A percentile compares a stretch with the other conserved stretches of the same genome.
Evolutionary conservation across 1,140 invertebrate species (phyloP).

Genomic region (Drosophila equinoxialis): DNA sequence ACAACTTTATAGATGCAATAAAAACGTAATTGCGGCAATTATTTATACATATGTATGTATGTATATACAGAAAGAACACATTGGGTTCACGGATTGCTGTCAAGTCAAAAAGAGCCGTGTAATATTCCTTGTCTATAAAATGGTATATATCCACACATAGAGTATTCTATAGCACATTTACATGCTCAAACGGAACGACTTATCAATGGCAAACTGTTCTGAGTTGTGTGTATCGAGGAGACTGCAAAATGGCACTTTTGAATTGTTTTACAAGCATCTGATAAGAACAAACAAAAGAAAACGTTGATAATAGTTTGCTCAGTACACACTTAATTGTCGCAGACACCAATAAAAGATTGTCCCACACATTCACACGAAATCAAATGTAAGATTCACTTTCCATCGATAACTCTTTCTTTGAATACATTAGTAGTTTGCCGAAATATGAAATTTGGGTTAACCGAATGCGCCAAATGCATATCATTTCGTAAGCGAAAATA

Average conservation of each 20-base stretch:
- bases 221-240: not conserved
- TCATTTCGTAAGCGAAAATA: slow-evolving; percentile 18
- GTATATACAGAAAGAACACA: too few relatives aligned
- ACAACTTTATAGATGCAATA: too few relatives aligned
- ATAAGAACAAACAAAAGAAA: slow-evolving; percentile 1
- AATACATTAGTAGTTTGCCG: slow-evolving; percentile 1
- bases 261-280: slow-evolving; percentile 11
- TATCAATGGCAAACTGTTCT: not conserved
- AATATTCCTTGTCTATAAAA: too few relatives aligned
- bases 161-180: not conserved
- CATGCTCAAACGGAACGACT: not conserved
- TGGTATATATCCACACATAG: not conserved
- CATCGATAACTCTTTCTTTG: slow-evolving; percentile 18
- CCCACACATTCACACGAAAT: not conserved
- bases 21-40: too few relatives aligned
- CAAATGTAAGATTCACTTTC: slow-evolving; percentile 44
- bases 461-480: slow-evolving; percentile 48
- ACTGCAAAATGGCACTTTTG: slow-evolving; percentile 2
- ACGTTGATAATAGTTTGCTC: not conserved
- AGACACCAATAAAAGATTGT: not conserved
- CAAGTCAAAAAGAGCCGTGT: too few relatives aligned
- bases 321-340: not conserved
- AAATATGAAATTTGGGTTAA: slow-evolving; percentile 29
- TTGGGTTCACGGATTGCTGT: too few relatives aligned
- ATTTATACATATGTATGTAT: too few relatives aligned